A percentile compares a stretch with the other conserved stretches of the same genome.
Evolutionary conservation across 2,113 vertebrate genomes (phyloP).

Genomic region (Oplegnathus fasciatus): DNA sequence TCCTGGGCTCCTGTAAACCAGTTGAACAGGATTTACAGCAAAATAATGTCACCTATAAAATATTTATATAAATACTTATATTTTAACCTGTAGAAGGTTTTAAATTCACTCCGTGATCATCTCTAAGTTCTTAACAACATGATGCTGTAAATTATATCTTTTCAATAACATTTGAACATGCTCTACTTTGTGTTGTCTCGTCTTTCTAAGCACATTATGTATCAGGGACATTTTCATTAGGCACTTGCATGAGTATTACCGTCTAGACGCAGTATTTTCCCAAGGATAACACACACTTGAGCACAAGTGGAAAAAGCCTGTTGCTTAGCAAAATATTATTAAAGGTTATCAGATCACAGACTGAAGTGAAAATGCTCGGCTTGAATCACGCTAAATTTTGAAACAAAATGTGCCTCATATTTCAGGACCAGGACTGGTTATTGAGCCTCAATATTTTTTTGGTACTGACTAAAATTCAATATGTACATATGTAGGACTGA

Average conservation of each 20-base stretch:
- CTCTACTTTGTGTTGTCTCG: not conserved
- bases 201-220: constrained; percentile 5
- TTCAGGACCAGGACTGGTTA: not conserved
- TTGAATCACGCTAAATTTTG: not conserved
- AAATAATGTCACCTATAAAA: not conserved
- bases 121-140: not conserved
- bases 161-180: no score
- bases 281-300: constrained; percentile 49
- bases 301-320: constrained; percentile 30
- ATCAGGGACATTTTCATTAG: constrained; percentile 24
- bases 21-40: not conserved
- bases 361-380: constrained; percentile 13
- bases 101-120: no score
- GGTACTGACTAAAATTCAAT: not conserved
- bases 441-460: not conserved
- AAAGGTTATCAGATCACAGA: constrained; percentile 43
- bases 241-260: constrained; percentile 10
- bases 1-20: constrained; percentile 8
- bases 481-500: not conserved
- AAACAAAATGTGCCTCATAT: not conserved
- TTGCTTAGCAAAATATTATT: constrained; percentile 44
- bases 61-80: not conserved
- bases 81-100: not conserved
- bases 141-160: not conserved
- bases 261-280: constrained; percentile 47